Evolutionary conservation across 2,113 vertebrate genomes (phyloP).

Genomic region (Rhinolophus ferrumequinum): DNA sequence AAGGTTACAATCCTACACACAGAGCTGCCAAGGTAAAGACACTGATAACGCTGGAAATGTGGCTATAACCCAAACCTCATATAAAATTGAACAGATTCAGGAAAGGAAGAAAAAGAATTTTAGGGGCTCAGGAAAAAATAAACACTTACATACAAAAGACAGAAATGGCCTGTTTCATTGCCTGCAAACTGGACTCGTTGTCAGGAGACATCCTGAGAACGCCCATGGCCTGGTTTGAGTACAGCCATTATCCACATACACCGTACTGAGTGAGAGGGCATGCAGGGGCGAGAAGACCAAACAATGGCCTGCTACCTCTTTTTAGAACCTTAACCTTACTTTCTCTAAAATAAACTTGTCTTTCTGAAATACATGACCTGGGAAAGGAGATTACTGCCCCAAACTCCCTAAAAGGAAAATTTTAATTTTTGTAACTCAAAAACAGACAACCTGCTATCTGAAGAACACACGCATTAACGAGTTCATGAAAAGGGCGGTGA

Average conservation of each 20-base stretch:
- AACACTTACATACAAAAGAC: constrained; percentile 18
- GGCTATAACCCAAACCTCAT: neutral
- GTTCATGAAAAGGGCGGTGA: constrained; percentile 45
- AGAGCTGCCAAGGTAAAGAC: neutral
- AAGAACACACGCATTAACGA: constrained; percentile 4
- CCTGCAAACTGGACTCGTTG: neutral
- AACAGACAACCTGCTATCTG: neutral
- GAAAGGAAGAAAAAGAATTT: constrained; percentile 43
- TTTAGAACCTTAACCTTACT: constrained; percentile 7
- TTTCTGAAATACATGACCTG: constrained; percentile 45
- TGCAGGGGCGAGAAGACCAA: neutral
- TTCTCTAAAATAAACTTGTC: neutral
- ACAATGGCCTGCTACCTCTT: neutral
- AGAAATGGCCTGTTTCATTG: neutral
- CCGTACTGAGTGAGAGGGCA: neutral
- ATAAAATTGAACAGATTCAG: constrained; percentile 45
- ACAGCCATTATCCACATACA: constrained; percentile 42
- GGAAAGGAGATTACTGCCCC: neutral
- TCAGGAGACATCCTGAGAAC: constrained; percentile 2
- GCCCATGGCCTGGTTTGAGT: neutral
- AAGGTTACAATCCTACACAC: neutral
- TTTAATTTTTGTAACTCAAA: constrained; percentile 40
- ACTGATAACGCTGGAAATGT: constrained; percentile 6
- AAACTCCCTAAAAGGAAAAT: constrained; percentile 34
- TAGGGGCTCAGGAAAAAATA: neutral